A percentile compares a stretch with the other conserved stretches of the same genome.
Conservation (phyloP, 2,888 invertebrate genomes). For the Spisula subtruncata region DNA sequence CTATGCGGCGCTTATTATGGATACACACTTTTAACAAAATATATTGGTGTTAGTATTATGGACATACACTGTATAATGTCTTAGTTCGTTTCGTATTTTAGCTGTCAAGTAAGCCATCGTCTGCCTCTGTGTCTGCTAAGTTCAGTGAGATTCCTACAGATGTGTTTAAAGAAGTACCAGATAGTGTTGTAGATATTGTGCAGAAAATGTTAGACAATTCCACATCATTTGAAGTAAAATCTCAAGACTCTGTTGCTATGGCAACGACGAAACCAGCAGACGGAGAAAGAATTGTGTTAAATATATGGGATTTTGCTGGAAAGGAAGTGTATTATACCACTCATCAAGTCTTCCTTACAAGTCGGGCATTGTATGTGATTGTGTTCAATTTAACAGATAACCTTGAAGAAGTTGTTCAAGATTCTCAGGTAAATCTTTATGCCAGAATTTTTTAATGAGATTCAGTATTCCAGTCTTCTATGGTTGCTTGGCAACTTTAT, state of each 20-base stretch:
- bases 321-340: slow-evolving; percentile 85
- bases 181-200: slow-evolving; percentile 84
- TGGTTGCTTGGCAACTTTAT: too few relatives aligned
- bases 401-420: slow-evolving; percentile 65
- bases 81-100: slow-evolving; percentile 35
- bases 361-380: slow-evolving; percentile 87
- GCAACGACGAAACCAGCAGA: slow-evolving; percentile 61
- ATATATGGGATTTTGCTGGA: slow-evolving; percentile 87
- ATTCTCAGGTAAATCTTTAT: slow-evolving; percentile 36
- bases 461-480: too few relatives aligned
- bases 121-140: slow-evolving; percentile 54
- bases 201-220: slow-evolving; percentile 81
- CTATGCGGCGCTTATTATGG: too few relatives aligned
- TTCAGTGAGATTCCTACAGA: slow-evolving; percentile 76
- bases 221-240: slow-evolving; percentile 53
- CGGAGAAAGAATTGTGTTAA: slow-evolving; percentile 79
- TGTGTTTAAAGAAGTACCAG: slow-evolving; percentile 82
- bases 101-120: slow-evolving; percentile 55
- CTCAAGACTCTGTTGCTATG: slow-evolving; percentile 65
- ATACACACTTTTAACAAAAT: too few relatives aligned
- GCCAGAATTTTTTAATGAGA: too few relatives aligned
- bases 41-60: too few relatives aligned
- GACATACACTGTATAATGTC: too few relatives aligned
- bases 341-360: slow-evolving; percentile 87
- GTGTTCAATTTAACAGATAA: slow-evolving; percentile 87